Percentiles rank a stretch among this genome's conserved stretches.
phyloP scores from a whole-genome alignment of 2,888 invertebrate genomes.

The Odontocolon sp. region DNA sequence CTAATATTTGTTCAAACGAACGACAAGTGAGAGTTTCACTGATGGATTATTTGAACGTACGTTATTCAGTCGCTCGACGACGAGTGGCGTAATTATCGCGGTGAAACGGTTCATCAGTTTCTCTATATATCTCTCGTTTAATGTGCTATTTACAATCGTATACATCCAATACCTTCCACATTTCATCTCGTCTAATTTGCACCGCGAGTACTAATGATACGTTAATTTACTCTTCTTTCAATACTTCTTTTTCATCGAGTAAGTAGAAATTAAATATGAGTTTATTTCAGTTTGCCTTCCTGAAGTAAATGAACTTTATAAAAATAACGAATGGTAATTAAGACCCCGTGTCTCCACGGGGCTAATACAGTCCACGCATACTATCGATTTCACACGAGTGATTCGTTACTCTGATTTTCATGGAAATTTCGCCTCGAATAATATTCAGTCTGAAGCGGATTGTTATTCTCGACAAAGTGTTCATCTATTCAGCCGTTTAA shows the following conservation, averaged over 20 bases:
- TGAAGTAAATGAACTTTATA: not conserved
- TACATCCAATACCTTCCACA: not conserved
- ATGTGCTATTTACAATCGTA: too few species aligned
- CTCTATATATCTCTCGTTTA: not conserved
- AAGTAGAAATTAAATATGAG: not conserved
- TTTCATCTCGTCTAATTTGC: slow-evolving; percentile 4
- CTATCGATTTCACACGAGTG: not conserved
- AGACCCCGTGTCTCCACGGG: not conserved
- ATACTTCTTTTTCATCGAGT: not conserved
- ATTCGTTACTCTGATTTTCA: not conserved
- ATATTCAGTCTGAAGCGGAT: too few species aligned
- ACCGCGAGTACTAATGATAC: slow-evolving; percentile 3
- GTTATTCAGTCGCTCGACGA: not conserved
- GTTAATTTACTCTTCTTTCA: not conserved
- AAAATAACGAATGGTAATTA: not conserved
- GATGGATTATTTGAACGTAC: not conserved
- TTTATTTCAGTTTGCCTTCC: not conserved
- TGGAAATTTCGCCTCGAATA: too few species aligned
- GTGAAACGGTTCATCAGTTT: slow-evolving; percentile 1
- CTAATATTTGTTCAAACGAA: not conserved
- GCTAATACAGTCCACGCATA: not conserved
- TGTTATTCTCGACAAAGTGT: too few species aligned
- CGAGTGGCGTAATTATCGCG: not conserved
- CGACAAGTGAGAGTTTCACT: not conserved
- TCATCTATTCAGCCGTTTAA: too few species aligned